phyloP scores from a whole-genome alignment of 2,888 invertebrate species.

The Epinotia brunnichana region DNA sequence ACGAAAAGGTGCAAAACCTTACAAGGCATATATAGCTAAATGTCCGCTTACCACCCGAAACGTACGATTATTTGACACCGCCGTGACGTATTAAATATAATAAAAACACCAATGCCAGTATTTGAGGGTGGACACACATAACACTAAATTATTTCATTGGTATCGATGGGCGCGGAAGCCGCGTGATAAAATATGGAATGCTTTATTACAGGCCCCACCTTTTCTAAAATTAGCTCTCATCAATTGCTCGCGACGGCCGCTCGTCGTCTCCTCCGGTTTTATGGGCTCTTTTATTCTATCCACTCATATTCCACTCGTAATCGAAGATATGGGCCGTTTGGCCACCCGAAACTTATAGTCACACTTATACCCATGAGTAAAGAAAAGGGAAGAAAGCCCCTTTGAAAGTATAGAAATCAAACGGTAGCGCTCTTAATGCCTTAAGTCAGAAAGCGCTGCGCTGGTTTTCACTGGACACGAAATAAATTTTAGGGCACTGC shows the following conservation, averaged over 20 bases:
- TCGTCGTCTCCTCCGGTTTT: conserved; percentile 45
- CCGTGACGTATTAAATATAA: too few species aligned
- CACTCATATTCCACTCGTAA: conserved; percentile 13
- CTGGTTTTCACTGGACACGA: too few species aligned
- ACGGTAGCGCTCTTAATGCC: too few species aligned
- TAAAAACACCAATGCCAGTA: neutral
- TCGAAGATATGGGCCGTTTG: neutral
- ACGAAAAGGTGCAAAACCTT: too few species aligned
- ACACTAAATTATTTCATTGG: conserved; percentile 22
- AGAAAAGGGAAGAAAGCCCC: too few species aligned
- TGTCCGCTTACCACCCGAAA: too few species aligned
- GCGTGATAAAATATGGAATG: conserved; percentile 35
- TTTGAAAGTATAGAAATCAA: too few species aligned
- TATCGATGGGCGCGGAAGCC: conserved; percentile 26
- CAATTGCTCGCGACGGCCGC: conserved; percentile 26
- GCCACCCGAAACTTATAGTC: neutral
- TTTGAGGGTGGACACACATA: neutral
- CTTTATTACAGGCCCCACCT: conserved; percentile 43
- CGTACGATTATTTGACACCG: too few species aligned
- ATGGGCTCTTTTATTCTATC: conserved; percentile 32
- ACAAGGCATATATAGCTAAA: too few species aligned
- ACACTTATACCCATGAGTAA: neutral
- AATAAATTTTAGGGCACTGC: too few species aligned
- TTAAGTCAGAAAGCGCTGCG: too few species aligned
- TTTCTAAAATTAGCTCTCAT: conserved; percentile 46